Percentiles rank a stretch among this genome's conserved stretches.
Evolutionary conservation across 1,140 invertebrate genomes (phyloP).

Genomic region (Musca domestica): DNA sequence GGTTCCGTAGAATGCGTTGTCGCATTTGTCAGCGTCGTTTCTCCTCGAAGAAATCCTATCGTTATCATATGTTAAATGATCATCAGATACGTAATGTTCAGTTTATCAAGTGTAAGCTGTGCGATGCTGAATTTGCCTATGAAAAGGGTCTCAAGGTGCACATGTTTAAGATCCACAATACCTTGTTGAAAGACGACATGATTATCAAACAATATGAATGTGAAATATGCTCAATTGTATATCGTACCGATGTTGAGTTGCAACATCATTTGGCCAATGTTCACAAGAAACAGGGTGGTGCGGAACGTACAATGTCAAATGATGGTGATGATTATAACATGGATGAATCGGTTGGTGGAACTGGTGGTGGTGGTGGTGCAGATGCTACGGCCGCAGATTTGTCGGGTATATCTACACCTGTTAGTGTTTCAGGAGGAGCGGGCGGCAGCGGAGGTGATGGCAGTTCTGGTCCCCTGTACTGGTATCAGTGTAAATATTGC

Average conservation of each 20-base stretch:
- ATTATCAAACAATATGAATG: constrained; percentile 51
- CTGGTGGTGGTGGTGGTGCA: neutral
- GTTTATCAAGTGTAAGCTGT: constrained; percentile 52
- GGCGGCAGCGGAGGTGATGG: constrained; percentile 24
- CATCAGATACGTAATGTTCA: constrained; percentile 52
- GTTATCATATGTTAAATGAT: constrained; percentile 51
- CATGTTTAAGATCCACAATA: constrained; percentile 51
- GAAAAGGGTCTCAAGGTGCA: constrained; percentile 53
- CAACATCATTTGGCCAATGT: constrained; percentile 43
- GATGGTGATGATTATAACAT: constrained; percentile 17
- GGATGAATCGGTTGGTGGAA: constrained; percentile 6
- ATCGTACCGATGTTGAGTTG: constrained; percentile 44
- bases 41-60: constrained; percentile 51
- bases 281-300: constrained; percentile 23
- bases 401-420: constrained; percentile 21
- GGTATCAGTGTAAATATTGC: constrained; percentile 54
- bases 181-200: constrained; percentile 46
- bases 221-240: constrained; percentile 51
- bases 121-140: constrained; percentile 51
- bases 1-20: constrained; percentile 51
- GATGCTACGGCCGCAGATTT: neutral
- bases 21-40: constrained; percentile 51
- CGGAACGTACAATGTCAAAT: constrained; percentile 28
- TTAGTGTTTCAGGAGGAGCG: constrained; percentile 24
- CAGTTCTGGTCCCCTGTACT: constrained; percentile 37